Conservation (phyloP, 2,113 vertebrate species). For the Dipodomys spectabilis region DNA sequence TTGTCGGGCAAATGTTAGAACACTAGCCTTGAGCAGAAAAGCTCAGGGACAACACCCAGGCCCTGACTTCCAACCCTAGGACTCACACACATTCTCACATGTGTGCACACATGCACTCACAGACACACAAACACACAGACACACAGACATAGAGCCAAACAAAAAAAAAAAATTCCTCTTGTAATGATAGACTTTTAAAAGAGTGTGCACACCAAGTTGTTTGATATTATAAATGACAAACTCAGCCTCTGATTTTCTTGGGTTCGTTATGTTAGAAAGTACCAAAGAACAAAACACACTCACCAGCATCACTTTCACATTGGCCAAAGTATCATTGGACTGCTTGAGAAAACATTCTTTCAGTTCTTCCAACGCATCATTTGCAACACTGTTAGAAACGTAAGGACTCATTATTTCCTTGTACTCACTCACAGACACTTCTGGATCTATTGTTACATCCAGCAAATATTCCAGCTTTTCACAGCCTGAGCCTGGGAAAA, state of each 20-base stretch:
- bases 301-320: background rate
- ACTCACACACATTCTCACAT: too few species aligned
- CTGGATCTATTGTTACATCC: accelerated
- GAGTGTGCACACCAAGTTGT: background rate
- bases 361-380: accelerated
- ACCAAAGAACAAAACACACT: background rate
- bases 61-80: too few species aligned
- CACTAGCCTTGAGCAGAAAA: too few species aligned
- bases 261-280: background rate
- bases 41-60: too few species aligned
- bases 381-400: accelerated
- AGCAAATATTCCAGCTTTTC: accelerated
- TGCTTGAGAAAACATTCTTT: background rate
- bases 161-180: too few species aligned
- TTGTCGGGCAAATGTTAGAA: too few species aligned
- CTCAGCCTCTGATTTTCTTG: background rate
- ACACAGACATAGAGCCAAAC: too few species aligned
- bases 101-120: too few species aligned
- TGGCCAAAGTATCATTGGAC: accelerated
- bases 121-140: too few species aligned
- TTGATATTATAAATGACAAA: background rate
- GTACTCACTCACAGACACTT: accelerated
- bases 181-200: background rate
- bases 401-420: accelerated
- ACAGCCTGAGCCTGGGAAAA: conserved; percentile 37